Evolutionary conservation across 2,888 invertebrate genomes (phyloP), one percentile per base, ranked within the genome.

Genomic region (Ophraella communa): DNA sequence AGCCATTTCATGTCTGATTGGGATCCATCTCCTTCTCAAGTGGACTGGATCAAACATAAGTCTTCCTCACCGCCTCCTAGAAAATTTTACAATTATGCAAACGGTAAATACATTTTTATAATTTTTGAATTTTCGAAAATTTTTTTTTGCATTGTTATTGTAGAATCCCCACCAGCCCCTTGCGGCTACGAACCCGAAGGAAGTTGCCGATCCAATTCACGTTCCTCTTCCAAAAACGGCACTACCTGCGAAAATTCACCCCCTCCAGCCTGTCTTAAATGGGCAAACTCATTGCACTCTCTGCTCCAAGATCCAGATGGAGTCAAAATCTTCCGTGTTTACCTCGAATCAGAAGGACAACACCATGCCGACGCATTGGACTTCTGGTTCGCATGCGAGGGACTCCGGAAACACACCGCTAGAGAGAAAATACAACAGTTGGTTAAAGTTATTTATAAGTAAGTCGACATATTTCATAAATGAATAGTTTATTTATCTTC

Each of bases 321-420:
- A 66, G 93, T 95, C 73, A 89, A 91, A 67, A 85, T 95, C 78
- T 96, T 96, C 85, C 90, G 91, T 81, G 87, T 87, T 83, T 94
- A 91, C 84, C 88, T 94, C 77, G 87, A 89, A 80, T 88, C 90
- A 75, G 93, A 94, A 81, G 92, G 91, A 77, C 88, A 87, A 70
- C 87, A 88, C 78, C 90, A 92, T 83, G 89, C 91, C 73, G 91
- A 92, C 83, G 88, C 92, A 59, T 88, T 95, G 77, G 90, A 92
- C 83, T 97, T 97, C 85, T 96, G 94, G 90, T 96, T 96, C 85
- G 96, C 96, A 56, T 94, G 94, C 83, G 92, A 94, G 81, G 93
- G 94, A 59, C 87, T 94, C 75, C 91, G 92, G 75, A 92, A 91
- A 81, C 91, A 93, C 83, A 82, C 84, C 73, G 90, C 91, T 81